Percentiles rank a stretch among this genome's conserved stretches.
Conservation (phyloP, 2,797 vertebrate genomes). For the Brachyrhaphis roseni region DNA sequence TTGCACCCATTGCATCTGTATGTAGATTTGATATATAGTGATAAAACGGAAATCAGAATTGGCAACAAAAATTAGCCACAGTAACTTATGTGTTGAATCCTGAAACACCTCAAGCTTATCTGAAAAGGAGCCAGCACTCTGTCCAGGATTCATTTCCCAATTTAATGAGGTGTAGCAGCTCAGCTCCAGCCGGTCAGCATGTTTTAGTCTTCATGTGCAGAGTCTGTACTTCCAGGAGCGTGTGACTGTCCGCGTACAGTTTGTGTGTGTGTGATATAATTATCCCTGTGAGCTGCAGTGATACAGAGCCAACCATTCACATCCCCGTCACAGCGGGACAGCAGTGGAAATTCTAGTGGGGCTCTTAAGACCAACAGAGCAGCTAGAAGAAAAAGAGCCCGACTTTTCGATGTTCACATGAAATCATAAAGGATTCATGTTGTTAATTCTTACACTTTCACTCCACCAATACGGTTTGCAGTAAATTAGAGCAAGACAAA, state of each 20-base stretch:
- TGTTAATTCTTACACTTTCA: conserved; percentile 13
- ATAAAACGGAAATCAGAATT: background rate
- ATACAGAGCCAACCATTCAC: conserved; percentile 41
- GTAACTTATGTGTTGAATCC: conserved; percentile 61
- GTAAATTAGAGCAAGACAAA: conserved; percentile 19
- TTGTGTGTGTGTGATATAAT: conserved; percentile 48
- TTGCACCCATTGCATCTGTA: background rate
- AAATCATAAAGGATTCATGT: background rate
- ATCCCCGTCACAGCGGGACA: conserved; percentile 42
- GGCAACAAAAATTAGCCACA: conserved; percentile 31
- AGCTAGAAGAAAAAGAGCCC: background rate
- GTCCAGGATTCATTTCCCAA: conserved; percentile 76
- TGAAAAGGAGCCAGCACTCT: conserved; percentile 59
- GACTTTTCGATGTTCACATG: background rate
- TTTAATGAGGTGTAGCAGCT: conserved; percentile 77
- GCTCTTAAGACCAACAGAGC: conserved; percentile 28
- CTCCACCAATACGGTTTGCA: conserved; percentile 2
- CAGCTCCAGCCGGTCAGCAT: conserved; percentile 55
- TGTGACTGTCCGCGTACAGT: conserved; percentile 10
- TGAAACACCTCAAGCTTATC: conserved; percentile 60
- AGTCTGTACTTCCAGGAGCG: conserved; percentile 28
- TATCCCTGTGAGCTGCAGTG: conserved; percentile 55
- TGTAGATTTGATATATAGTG: background rate
- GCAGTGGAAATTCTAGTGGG: conserved; percentile 43
- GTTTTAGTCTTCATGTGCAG: conserved; percentile 32